phyloP scores from a whole-genome alignment of 92 coral and sea anemone species.

The Zoanthus gigantus region DNA sequence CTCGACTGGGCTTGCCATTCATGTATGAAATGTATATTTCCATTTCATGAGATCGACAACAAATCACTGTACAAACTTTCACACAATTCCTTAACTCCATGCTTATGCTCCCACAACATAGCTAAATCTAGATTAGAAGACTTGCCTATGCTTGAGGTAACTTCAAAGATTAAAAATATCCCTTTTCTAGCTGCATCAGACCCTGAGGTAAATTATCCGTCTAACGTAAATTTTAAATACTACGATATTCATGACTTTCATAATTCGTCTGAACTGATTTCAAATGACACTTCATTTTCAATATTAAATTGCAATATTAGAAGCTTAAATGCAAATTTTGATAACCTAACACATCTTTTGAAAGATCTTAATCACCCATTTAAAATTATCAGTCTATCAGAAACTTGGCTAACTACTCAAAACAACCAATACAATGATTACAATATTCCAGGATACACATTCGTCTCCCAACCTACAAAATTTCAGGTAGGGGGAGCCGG shows the following conservation, averaged over 20 bases:
- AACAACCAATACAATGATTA: slow-evolving; percentile 1
- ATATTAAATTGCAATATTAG: slow-evolving; percentile 58
- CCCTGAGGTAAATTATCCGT: slow-evolving; percentile 41
- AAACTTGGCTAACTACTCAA: slow-evolving; percentile 53
- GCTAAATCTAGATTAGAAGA: too few relatives aligned
- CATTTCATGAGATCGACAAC: slow-evolving; percentile 41
- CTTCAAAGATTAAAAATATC: too few relatives aligned
- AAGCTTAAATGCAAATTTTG: slow-evolving; percentile 66
- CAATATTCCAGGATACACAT: slow-evolving; percentile 54
- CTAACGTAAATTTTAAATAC: slow-evolving; percentile 29
- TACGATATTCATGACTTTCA: slow-evolving; percentile 18
- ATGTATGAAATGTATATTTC: slow-evolving; percentile 37
- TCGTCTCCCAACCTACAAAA: slow-evolving; percentile 61
- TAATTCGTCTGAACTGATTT: slow-evolving; percentile 12
- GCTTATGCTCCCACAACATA: too few relatives aligned
- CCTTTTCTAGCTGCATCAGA: slow-evolving; percentile 30
- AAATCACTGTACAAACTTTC: neutral
- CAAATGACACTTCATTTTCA: slow-evolving; percentile 43
- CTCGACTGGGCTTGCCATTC: slow-evolving; percentile 40
- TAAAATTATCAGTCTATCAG: slow-evolving; percentile 59
- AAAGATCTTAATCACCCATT: slow-evolving; percentile 50
- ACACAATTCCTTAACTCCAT: too few relatives aligned
- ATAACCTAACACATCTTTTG: slow-evolving; percentile 43
- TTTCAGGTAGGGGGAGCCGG: slow-evolving; percentile 64
- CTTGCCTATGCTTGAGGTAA: too few relatives aligned